Conservation (phyloP, 2,888 invertebrate species). For the Andrena minutula region DNA sequence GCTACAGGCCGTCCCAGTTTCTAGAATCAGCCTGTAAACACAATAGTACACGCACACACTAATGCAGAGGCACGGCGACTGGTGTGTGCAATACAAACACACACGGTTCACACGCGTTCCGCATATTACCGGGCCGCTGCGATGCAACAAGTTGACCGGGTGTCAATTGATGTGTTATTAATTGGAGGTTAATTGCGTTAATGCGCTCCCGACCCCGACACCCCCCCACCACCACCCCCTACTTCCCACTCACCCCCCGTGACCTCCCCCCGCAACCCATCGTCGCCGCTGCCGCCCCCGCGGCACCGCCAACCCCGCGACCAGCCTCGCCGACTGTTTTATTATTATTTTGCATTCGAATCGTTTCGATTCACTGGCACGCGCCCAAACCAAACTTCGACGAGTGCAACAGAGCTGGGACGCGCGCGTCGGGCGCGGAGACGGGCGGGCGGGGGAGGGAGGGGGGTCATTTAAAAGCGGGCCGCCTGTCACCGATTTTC, state of each 20-base stretch:
- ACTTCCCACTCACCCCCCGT: slow-evolving; percentile 65
- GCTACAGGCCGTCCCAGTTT: neutral
- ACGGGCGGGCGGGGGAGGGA: slow-evolving; percentile 21
- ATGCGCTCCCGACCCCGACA: slow-evolving; percentile 77
- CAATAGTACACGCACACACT: slow-evolving; percentile 51
- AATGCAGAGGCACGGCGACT: slow-evolving; percentile 37
- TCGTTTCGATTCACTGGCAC: slow-evolving; percentile 82
- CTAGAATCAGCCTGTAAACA: slow-evolving; percentile 36
- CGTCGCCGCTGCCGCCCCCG: slow-evolving; percentile 58
- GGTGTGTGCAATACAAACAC: slow-evolving; percentile 43
- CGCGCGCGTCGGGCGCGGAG: slow-evolving; percentile 31
- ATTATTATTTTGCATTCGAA: slow-evolving; percentile 81
- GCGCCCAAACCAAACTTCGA: slow-evolving; percentile 78
- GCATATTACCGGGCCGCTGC: slow-evolving; percentile 79
- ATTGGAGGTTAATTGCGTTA: slow-evolving; percentile 85
- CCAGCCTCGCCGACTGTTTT: slow-evolving; percentile 72
- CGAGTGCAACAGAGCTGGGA: slow-evolving; percentile 22
- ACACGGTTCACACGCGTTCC: slow-evolving; percentile 72
- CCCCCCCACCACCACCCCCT: slow-evolving; percentile 62
- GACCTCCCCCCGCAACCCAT: slow-evolving; percentile 63
- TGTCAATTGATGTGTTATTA: slow-evolving; percentile 85
- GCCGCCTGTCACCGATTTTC: slow-evolving; percentile 81
- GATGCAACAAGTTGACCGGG: slow-evolving; percentile 84
- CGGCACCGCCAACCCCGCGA: slow-evolving; percentile 45
- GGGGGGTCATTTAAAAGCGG: slow-evolving; percentile 69